Evolutionary conservation across 2,113 vertebrate species (phyloP).

Genomic region (Ariopsis seemanni): DNA sequence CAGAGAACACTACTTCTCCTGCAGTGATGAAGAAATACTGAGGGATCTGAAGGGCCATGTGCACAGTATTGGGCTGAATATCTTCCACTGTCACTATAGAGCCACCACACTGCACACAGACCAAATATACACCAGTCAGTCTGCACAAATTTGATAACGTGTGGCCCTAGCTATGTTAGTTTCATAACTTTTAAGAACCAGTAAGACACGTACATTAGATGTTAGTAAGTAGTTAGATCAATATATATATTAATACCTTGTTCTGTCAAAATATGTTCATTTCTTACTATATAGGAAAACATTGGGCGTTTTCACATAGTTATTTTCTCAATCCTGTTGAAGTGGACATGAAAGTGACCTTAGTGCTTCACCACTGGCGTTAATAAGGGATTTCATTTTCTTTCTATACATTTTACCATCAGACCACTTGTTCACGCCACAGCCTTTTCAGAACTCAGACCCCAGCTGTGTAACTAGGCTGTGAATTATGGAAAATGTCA

Average conservation of each 20-base stretch:
- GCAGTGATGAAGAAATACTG: slow-evolving; percentile 93
- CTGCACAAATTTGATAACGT: not conserved
- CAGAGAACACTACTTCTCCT: slow-evolving; percentile 91
- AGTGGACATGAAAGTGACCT: not conserved
- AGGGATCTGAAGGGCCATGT: slow-evolving; percentile 91
- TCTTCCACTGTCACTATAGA: slow-evolving; percentile 65
- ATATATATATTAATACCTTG: not conserved
- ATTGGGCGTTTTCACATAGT: not conserved
- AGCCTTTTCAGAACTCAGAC: not conserved
- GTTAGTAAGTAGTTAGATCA: not conserved
- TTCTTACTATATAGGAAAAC: not conserved
- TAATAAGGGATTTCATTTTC: not conserved
- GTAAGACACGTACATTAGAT: not conserved
- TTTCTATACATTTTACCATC: not conserved
- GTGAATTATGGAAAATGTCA: not conserved
- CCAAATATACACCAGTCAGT: not conserved
- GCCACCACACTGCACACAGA: slow-evolving; percentile 62
- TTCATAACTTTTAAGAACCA: not conserved
- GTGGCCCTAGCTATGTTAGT: not conserved
- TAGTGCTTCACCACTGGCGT: not conserved
- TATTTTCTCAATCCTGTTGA: not conserved
- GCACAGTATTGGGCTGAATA: slow-evolving; percentile 80
- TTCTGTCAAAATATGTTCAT: not conserved
- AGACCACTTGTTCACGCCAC: not conserved
- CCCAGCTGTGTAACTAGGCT: not conserved